Conservation (phyloP, 1,140 invertebrate species). For the Spodoptera litura region DNA sequence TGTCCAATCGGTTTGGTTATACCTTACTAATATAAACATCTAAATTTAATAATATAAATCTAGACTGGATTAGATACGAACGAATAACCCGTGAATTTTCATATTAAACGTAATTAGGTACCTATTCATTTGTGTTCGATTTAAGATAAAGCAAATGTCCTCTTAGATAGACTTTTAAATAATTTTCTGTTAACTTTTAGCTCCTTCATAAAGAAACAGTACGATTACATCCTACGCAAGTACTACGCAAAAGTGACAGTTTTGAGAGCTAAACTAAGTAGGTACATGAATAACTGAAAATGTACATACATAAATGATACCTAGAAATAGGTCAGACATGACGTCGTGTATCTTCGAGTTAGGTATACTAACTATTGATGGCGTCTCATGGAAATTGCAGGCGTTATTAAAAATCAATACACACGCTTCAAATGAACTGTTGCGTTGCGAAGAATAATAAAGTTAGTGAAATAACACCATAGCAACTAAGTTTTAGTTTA, state of each 20-base stretch:
- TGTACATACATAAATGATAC: conserved; percentile 1
- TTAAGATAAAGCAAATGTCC: not conserved
- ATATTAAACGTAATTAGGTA: conserved; percentile 2
- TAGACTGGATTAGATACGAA: conserved; percentile 14
- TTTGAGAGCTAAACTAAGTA: not conserved
- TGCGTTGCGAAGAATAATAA: not conserved
- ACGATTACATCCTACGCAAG: no score
- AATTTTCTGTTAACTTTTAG: no score
- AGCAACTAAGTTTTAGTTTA: conserved; percentile 10
- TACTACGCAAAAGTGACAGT: not conserved
- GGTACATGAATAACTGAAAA: not conserved
- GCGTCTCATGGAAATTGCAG: conserved; percentile 48
- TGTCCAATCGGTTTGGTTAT: conserved; percentile 1
- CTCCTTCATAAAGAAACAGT: no score
- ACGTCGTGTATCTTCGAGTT: conserved; percentile 26
- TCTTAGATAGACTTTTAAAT: no score
- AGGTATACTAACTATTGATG: conserved; percentile 1
- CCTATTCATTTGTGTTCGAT: not conserved
- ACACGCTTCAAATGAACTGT: not conserved
- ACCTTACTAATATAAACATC: conserved; percentile 9
- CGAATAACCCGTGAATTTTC: conserved; percentile 4
- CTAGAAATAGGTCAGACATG: conserved; percentile 42
- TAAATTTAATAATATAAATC: conserved; percentile 23
- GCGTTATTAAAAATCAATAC: conserved; percentile 54
- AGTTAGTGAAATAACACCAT: not conserved